phyloP scores from a whole-genome alignment of 2,113 vertebrate genomes.

The Xiphophorus hellerii region DNA sequence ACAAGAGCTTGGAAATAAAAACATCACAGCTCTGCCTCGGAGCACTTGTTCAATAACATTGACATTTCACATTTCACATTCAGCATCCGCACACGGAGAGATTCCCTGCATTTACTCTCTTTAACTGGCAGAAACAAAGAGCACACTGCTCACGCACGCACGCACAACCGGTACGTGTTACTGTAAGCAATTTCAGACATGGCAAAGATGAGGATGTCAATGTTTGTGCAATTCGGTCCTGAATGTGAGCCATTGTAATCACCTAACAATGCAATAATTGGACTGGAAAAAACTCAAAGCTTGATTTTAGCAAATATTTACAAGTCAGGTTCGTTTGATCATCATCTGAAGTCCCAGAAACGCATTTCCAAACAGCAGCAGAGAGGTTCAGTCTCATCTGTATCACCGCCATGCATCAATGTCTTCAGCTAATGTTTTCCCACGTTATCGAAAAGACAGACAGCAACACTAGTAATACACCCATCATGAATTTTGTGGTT shows the following conservation, averaged over 20 bases:
- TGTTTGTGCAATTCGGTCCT: neutral
- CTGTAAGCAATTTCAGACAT: slow-evolving; percentile 32
- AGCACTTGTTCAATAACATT: slow-evolving; percentile 84
- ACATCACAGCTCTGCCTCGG: slow-evolving; percentile 79
- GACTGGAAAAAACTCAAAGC: neutral
- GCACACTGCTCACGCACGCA: slow-evolving; percentile 34
- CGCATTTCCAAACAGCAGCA: neutral
- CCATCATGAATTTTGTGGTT: too few species aligned
- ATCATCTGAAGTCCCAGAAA: neutral
- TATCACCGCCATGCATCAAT: neutral
- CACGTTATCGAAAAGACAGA: too few species aligned
- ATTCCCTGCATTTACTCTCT: slow-evolving; percentile 67
- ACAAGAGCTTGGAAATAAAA: slow-evolving; percentile 80
- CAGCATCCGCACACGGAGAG: slow-evolving; percentile 66
- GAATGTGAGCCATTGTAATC: neutral
- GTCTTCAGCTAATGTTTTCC: too few species aligned
- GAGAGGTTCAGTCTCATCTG: neutral
- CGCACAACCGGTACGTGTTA: slow-evolving; percentile 40
- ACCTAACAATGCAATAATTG: slow-evolving; percentile 1
- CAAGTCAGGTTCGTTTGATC: neutral
- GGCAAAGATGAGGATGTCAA: slow-evolving; percentile 1
- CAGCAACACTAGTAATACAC: neutral
- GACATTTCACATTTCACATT: slow-evolving; percentile 85
- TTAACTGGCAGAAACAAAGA: slow-evolving; percentile 64
- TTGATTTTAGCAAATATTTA: neutral